These are phyloP conservation scores for Leptodactylus fallax DNA, from an alignment of 2,797 vertebrate genomes.

Conservation along the genomic window DNA sequence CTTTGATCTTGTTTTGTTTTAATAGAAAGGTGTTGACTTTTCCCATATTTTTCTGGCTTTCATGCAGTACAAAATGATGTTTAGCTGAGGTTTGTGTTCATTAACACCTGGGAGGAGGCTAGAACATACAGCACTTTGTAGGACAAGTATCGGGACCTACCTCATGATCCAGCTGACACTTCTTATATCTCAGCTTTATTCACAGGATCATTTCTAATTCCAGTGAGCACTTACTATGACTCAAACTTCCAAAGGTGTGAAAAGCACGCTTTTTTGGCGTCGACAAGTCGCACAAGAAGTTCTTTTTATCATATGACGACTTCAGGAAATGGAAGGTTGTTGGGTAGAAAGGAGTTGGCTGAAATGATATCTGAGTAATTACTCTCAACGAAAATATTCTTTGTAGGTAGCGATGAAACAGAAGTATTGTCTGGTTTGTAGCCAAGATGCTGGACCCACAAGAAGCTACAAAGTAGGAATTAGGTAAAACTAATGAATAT, in stretches of 20 bases:
- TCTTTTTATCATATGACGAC: constrained; percentile 70
- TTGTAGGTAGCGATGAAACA: background rate
- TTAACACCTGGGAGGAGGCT: constrained; percentile 73
- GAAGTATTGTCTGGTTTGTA: constrained; percentile 4
- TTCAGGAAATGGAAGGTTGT: constrained; percentile 63
- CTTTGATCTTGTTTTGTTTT: constrained; percentile 53
- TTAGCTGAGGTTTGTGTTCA: constrained; percentile 63
- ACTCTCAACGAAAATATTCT: background rate
- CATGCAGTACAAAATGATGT: constrained; percentile 48
- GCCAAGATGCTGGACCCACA: background rate
- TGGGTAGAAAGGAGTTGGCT: constrained; percentile 17
- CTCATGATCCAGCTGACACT: constrained; percentile 73
- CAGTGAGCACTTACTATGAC: constrained; percentile 68
- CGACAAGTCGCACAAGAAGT: constrained; percentile 75
- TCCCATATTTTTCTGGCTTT: constrained; percentile 44
- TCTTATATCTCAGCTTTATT: constrained; percentile 64
- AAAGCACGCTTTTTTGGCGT: constrained; percentile 67
- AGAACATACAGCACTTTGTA: constrained; percentile 78
- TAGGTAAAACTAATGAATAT: no score
- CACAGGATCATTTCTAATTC: constrained; percentile 72
- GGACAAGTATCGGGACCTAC: constrained; percentile 80
- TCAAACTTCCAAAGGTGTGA: constrained; percentile 72
- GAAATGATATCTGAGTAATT: constrained; percentile 24
- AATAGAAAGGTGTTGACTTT: constrained; percentile 54
- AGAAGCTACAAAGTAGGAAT: background rate